A percentile compares a stretch with the other conserved stretches of the same genome.
Conservation (phyloP, 1,140 invertebrate species). For the Plutomurus gul region DNA sequence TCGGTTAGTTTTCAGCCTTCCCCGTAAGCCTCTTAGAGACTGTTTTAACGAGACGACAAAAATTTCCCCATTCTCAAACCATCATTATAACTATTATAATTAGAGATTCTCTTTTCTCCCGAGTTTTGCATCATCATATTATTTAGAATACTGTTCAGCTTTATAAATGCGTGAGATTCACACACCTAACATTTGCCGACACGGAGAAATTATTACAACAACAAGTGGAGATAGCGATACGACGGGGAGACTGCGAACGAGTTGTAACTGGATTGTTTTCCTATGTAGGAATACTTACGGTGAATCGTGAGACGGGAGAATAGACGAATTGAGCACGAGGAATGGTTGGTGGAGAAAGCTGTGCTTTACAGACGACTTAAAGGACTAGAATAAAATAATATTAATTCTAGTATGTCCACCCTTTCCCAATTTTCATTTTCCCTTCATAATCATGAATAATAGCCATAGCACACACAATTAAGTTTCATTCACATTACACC, state of each 20-base stretch:
- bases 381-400: background rate
- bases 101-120: background rate
- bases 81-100: background rate
- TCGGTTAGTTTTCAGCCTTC: no score
- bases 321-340: background rate
- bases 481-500: background rate
- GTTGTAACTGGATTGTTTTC: background rate
- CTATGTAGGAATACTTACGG: no score
- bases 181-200: no score
- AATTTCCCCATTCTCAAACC: background rate
- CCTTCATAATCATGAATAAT: slow-evolving; percentile 20
- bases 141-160: no score
- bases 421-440: background rate
- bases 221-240: no score
- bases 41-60: background rate
- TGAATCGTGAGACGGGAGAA: no score
- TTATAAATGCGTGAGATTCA: no score
- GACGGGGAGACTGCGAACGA: background rate
- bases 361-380: background rate
- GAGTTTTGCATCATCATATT: background rate
- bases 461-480: slow-evolving; percentile 3
- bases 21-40: no score
- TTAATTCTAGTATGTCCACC: background rate
- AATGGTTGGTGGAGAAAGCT: background rate
- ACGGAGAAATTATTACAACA: no score